Evolutionary conservation across 2,113 vertebrate species (phyloP), one percentile per base, ranked within the genome.

Genomic region (Picathartes gymnocephalus): DNA sequence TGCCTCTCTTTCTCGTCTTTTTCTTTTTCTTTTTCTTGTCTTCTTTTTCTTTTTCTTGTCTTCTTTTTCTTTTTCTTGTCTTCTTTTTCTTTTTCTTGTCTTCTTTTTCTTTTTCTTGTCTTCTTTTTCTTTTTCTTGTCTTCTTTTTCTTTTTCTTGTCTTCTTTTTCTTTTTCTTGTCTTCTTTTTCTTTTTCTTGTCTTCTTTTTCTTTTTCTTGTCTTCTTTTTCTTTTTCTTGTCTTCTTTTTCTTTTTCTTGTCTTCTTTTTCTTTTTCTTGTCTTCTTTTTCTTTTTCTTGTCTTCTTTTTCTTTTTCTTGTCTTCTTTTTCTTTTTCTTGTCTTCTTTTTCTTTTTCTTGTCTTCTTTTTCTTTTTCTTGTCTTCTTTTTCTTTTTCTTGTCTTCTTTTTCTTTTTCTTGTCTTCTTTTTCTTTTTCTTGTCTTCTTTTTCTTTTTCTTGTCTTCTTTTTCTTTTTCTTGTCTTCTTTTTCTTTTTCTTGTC

Each of bases 281-380:
- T 13, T 14, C 7, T 8, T n/a, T n/a, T n/a, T n/a, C n/a, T 8
- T 1, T 5, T 3, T 12, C 21, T 3, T 4, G 6, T 13, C 25
- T 2, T 21, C 7, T n/a, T n/a, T n/a, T 31, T 6, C 18, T 6
- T 17, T 19, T 40, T 13, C 42, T 42, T 15, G 4, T 15, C 2
- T 9, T 11, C 8, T 7, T 2, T 5, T 4, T 11, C 20, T 3
- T n/a, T n/a, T n/a, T n/a, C n/a, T 4, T 3, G 7, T 9, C 18
- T 3, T 23, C 10, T 21, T 6, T 13, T 6, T 16, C 11, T n/a
- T n/a, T n/a, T n/a, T n/a, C 27, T 4, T 7, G 7, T 17, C 10
- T 14, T 30, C 23, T 18, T 7, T 25, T 9, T 8, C 17, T 14
- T 12, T 13, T 24, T 25, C n/a, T n/a, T n/a, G n/a, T 13, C 23